Evolutionary conservation across 1,140 invertebrate species (phyloP).

Genomic region (Hirudo medicinalis): DNA sequence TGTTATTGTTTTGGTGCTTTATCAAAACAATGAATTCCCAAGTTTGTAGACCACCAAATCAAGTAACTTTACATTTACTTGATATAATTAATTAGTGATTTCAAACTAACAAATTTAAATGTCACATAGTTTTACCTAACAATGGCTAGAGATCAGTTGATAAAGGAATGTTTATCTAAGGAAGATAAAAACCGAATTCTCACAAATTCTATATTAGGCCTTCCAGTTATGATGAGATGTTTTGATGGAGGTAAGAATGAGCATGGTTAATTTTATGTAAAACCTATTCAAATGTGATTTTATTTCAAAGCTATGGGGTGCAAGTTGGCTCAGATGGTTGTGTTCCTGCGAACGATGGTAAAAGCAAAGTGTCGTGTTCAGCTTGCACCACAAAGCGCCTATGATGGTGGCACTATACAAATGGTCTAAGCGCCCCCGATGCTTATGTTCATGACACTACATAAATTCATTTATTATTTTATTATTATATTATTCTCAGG

Average conservation of each 20-base stretch:
- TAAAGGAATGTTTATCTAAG: background rate
- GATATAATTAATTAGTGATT: background rate
- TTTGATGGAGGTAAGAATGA: background rate
- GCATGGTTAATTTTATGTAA: too few relatives aligned
- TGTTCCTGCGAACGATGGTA: too few relatives aligned
- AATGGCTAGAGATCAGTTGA: background rate
- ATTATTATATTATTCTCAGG: conserved; percentile 36
- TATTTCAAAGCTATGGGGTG: too few relatives aligned
- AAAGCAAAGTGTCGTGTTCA: too few relatives aligned
- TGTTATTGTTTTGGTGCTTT: background rate
- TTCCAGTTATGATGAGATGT: background rate
- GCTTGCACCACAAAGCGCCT: too few relatives aligned
- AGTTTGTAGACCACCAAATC: background rate
- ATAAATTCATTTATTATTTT: background rate
- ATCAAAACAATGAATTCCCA: background rate
- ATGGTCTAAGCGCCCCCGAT: too few relatives aligned
- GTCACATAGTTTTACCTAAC: background rate
- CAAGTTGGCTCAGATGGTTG: too few relatives aligned
- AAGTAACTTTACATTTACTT: background rate
- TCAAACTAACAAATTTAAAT: background rate
- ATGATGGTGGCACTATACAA: too few relatives aligned
- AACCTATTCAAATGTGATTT: too few relatives aligned
- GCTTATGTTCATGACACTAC: too few relatives aligned
- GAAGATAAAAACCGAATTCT: conserved; percentile 5
- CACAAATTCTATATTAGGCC: background rate